Base-by-base conservation (phyloP, 2,888 invertebrate species). In the Eledone cirrhosa region DNA sequence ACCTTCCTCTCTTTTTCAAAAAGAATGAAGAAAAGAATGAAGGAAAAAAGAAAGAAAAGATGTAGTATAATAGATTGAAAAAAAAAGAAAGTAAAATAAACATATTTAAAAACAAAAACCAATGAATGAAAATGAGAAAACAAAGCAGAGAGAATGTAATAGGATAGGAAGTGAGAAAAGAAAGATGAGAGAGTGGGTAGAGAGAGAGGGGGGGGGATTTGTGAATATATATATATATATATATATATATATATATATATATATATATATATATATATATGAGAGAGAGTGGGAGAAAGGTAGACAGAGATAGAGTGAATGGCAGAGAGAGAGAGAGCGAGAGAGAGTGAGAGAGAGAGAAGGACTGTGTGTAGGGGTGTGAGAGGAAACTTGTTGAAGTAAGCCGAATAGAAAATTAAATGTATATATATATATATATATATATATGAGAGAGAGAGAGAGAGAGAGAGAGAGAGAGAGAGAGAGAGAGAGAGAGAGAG, bases 291-390 rank as follows among this genome's bases (percentile, higher is more conserved):
- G 53, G 27, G 41, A 67, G 77, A 65, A n/a, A 76, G 67, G 29
- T 65, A 79, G 47, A 77, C n/a, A 65, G 79, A 53, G 41, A 72
- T 31, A 65, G 77, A 76, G 77, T 63, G 76, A 76, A 63, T 65
- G 67, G 63, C 67, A 31, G 48, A 48, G 48, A 69, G 77, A 69
- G 67, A 69, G 41, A 79, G 48, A 67, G 31, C 67, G 53, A 77
- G 65, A 79, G 48, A 77, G 48, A 65, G 27, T 67, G 48, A 48
- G 67, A 77, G 65, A 77, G 77, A 69, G 67, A 77, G 59, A 63
- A 22, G 3, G 31, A 19, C 16, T 7, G 65, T 24, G 11, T 8
- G 65, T 24, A 67, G 14, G 8, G 29, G 11, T 0, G 27, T 63
- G 27, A 63, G 22, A 59, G 8, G n/a, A n/a, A n/a, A n/a, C n/a